These are phyloP conservation scores for Bombus superbus DNA, from an alignment of 1,140 invertebrate genomes.

Conservation along the genomic window DNA sequence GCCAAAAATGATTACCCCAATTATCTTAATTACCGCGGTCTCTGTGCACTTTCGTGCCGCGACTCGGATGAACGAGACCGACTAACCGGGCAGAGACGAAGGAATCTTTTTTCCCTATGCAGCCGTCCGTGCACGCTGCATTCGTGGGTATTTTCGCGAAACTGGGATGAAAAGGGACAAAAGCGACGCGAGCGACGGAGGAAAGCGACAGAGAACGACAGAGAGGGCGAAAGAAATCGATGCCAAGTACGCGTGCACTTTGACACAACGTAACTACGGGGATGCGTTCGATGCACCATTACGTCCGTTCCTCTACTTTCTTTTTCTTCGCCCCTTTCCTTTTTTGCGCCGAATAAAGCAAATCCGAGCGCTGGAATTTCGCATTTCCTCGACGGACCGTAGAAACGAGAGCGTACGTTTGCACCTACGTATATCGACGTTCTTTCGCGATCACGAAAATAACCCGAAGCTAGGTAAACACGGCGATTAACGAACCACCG, in stretches of 20 bases:
- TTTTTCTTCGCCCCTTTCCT: neutral
- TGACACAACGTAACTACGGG: conserved; percentile 32
- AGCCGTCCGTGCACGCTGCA: conserved; percentile 3
- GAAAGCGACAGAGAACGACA: neutral
- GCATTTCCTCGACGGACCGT: too few relatives aligned
- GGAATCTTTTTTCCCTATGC: conserved; percentile 15
- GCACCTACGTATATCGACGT: too few relatives aligned
- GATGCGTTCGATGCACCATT: conserved; percentile 48
- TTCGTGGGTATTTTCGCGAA: conserved; percentile 35
- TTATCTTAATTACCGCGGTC: conserved; percentile 75
- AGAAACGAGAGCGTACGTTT: too few relatives aligned
- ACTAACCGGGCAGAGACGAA: neutral
- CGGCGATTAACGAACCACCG: neutral
- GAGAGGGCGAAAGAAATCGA: conserved; percentile 32
- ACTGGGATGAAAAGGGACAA: conserved; percentile 51
- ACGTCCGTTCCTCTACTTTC: conserved; percentile 17
- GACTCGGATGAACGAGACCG: conserved; percentile 17
- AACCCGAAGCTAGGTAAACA: neutral
- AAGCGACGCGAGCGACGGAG: conserved; percentile 22
- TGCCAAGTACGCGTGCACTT: conserved; percentile 49
- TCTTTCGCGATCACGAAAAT: too few relatives aligned
- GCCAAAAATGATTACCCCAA: conserved; percentile 75
- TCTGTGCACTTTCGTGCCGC: conserved; percentile 54
- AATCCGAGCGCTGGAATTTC: too few relatives aligned
- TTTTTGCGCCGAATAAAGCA: too few relatives aligned